Conservation (phyloP, 23 tunicate species). For the Clavelina lepadiformis region DNA sequence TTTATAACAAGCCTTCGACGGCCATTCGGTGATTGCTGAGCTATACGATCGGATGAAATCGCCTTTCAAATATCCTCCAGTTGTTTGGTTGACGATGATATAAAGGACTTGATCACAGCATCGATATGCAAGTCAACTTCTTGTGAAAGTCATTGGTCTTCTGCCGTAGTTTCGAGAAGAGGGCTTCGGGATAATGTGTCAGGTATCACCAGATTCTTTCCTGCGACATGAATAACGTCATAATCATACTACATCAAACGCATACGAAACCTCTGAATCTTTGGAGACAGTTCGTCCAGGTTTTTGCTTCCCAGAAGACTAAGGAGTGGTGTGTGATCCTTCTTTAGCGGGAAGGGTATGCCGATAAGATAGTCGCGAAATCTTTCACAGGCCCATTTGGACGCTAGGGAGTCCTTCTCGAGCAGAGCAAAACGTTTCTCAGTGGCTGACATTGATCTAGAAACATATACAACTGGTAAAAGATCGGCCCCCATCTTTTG, state of each 20-base stretch:
- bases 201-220: slow-evolving; percentile 14
- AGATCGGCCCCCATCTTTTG: slow-evolving; percentile 10
- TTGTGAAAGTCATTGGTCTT: too few species aligned
- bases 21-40: too few species aligned
- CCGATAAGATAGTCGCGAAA: slow-evolving; percentile 28
- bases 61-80: too few species aligned
- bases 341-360: slow-evolving; percentile 1
- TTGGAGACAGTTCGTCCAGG: slow-evolving; percentile 9
- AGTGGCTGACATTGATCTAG: slow-evolving; percentile 10
- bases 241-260: slow-evolving; percentile 22
- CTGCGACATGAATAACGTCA: slow-evolving; percentile 25
- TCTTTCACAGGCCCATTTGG: slow-evolving; percentile 15
- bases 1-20: too few species aligned
- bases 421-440: slow-evolving; percentile 32
- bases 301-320: slow-evolving; percentile 14
- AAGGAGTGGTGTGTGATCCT: slow-evolving; percentile 32
- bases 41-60: too few species aligned
- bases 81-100: too few species aligned
- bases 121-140: too few species aligned
- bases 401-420: slow-evolving; percentile 14
- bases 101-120: too few species aligned
- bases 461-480: slow-evolving; percentile 10
- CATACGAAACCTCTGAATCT: slow-evolving; percentile 33
- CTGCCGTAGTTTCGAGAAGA: neutral
- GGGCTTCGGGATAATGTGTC: slow-evolving; percentile 16